Conservation (phyloP, 2,888 invertebrate species). For the Acheta domesticus region DNA sequence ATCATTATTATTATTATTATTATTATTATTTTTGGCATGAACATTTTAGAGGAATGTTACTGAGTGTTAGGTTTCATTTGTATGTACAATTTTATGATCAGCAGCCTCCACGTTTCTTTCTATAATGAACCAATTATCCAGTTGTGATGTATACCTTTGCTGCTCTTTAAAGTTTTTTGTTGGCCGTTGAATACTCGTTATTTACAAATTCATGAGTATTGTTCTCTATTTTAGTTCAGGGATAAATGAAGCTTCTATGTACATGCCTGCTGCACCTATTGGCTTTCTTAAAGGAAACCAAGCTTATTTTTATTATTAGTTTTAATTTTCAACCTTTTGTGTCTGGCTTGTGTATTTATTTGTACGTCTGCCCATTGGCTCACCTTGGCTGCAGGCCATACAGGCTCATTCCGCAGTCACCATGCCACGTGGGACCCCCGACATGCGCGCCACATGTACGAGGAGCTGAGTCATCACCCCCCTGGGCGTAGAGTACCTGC, state of each 20-base stretch:
- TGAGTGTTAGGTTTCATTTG: background rate
- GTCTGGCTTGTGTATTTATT: slow-evolving; percentile 36
- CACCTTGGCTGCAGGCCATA: slow-evolving; percentile 46
- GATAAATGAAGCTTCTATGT: background rate
- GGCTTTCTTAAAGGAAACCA: slow-evolving; percentile 4
- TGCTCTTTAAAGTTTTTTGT: background rate
- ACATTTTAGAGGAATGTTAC: background rate
- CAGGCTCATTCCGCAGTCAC: slow-evolving; percentile 51
- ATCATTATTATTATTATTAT: no score
- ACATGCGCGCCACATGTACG: slow-evolving; percentile 82
- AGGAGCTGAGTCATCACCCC: slow-evolving; percentile 71
- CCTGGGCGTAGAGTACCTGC: slow-evolving; percentile 45
- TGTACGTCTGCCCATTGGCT: slow-evolving; percentile 31
- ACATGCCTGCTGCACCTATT: background rate
- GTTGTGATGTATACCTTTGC: background rate
- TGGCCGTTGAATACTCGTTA: background rate
- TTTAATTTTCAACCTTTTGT: slow-evolving; percentile 35
- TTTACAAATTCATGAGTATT: background rate
- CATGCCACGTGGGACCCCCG: slow-evolving; percentile 81
- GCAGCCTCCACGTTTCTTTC: background rate
- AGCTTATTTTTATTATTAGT: slow-evolving; percentile 33
- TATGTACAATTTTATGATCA: background rate
- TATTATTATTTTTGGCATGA: slow-evolving; percentile 9
- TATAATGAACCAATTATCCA: background rate
- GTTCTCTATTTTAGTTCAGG: background rate